Conservation (phyloP, 64 coral and sea anemone species). For the Actinia equina region DNA sequence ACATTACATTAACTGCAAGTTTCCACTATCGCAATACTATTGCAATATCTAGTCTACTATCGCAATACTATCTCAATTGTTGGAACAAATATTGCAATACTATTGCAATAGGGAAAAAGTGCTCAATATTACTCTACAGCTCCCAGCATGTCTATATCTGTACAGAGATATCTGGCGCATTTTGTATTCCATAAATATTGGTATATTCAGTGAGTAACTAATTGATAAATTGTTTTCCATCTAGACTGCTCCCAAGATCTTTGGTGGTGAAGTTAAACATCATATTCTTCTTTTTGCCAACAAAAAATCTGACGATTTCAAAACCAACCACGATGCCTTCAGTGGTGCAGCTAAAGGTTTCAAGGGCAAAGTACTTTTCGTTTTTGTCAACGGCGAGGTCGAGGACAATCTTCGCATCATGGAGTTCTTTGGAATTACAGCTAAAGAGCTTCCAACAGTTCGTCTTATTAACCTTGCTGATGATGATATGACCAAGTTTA, state of each 20-base stretch:
- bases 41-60: too few species aligned
- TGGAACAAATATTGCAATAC: too few species aligned
- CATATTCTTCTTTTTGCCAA: slow-evolving; percentile 85
- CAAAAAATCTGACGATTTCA: slow-evolving; percentile 79
- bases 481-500: slow-evolving; percentile 97
- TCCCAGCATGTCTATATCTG: too few species aligned
- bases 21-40: too few species aligned
- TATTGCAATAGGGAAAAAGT: too few species aligned
- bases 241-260: slow-evolving; percentile 98
- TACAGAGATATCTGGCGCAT: too few species aligned
- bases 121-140: too few species aligned
- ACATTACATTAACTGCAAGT: too few species aligned
- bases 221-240: not conserved
- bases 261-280: slow-evolving; percentile 94
- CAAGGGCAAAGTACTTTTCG: slow-evolving; percentile 98
- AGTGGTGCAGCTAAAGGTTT: slow-evolving; percentile 80
- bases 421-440: slow-evolving; percentile 94
- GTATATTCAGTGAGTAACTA: too few species aligned
- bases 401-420: slow-evolving; percentile 93
- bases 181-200: too few species aligned
- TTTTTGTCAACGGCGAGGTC: slow-evolving; percentile 81
- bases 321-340: slow-evolving; percentile 68
- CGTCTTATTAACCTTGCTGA: slow-evolving; percentile 92
- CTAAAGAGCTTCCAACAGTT: slow-evolving; percentile 80
- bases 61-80: too few species aligned